Percentiles rank a stretch among this genome's conserved stretches.
Evolutionary conservation across 2,113 vertebrate genomes (phyloP).

Genomic region (Pica pica): DNA sequence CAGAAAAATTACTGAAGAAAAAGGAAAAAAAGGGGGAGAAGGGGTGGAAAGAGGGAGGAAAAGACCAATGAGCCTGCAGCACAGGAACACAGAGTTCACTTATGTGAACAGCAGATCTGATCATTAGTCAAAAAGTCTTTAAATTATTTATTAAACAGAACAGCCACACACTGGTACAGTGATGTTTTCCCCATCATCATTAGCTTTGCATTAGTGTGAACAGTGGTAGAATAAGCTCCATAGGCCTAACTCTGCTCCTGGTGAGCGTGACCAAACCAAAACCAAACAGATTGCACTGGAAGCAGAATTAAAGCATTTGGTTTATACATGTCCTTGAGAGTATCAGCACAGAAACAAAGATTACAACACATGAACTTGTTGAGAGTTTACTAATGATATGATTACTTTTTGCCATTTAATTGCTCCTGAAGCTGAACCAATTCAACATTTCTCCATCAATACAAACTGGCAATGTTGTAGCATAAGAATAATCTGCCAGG

Average conservation of each 20-base stretch:
- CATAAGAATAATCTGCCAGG: background rate
- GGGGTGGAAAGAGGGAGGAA: background rate
- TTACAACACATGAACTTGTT: background rate
- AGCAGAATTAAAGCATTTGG: background rate
- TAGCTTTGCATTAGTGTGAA: background rate
- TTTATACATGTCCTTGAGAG: background rate
- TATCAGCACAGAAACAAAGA: background rate
- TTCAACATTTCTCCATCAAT: background rate
- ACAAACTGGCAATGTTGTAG: background rate
- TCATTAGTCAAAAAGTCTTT: background rate
- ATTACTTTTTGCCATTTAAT: background rate
- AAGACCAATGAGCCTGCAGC: background rate
- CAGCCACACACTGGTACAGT: background rate
- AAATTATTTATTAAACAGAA: background rate
- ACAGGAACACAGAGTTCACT: background rate
- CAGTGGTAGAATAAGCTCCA: background rate
- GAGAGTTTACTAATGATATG: background rate
- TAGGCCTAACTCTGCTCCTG: background rate
- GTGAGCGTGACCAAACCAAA: background rate
- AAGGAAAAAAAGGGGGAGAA: fast-evolving
- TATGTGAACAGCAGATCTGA: background rate
- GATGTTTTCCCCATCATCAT: background rate
- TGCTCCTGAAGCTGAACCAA: background rate
- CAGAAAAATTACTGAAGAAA: background rate
- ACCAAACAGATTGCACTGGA: background rate